Base-by-base conservation (phyloP, 2,888 invertebrate genomes). In the Tenodera sinensis region DNA sequence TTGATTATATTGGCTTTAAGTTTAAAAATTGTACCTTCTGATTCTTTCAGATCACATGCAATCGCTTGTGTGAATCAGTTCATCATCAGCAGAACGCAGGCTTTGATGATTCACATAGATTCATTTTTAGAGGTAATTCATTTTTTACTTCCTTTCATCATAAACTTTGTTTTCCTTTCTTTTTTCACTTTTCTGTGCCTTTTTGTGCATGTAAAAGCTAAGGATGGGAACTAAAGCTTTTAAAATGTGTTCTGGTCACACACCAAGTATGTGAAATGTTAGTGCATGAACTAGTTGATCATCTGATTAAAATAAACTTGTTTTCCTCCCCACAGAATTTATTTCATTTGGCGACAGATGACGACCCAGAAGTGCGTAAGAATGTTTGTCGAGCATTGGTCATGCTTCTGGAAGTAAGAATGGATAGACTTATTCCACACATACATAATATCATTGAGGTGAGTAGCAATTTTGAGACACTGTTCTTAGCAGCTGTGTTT, bases 51-150 rank as follows among this genome's bases (percentile, higher is more conserved):
- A 92, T 98, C 99, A 89, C 98, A 99, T 94, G 99, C 99, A 20
- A 98, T 99, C 92, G 99, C 98, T 83, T 99, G 99, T 94, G 98
- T 99, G 27, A 99, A 99, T 94, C 99, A 99, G 93, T 99, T 99
- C 92, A 99, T 99, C 91, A 97, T 98, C 92, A 97, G 97, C 92
- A 95, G 98, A 92, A 98, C 99, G 83, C 98, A 98, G 93, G 98
- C 98, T 8, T 95, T 99, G 28, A 98, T 98, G 98, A 93, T 97
- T 91, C 98, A 99, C 92, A 98, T 99, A 92, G 98, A 99, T 94
- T 94, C 96, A 88, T 99, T 99, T 93, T 96, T 99, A 93, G 97
- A 97, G 95, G 96, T 95, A 93, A 91, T 91, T 91, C 85, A 82
- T 83, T 27, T 87, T 88, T 89, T 91, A 91, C 91, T 89, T 91